Evolutionary conservation across 2,888 invertebrate species (phyloP).

Genomic region (Oligia fasciuncula): DNA sequence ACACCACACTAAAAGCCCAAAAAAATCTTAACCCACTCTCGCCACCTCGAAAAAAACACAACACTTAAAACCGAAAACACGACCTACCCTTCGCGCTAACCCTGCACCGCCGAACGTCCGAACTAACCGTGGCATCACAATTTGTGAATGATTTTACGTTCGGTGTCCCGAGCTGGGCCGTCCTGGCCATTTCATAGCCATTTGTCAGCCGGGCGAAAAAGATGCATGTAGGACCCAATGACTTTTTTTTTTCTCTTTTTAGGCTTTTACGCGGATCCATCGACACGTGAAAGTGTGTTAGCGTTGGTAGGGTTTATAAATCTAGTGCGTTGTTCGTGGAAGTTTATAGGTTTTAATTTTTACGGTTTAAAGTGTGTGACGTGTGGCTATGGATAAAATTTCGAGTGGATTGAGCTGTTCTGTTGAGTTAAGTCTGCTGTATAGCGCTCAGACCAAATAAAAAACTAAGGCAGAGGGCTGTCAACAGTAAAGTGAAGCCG

Average conservation of each 20-base stretch:
- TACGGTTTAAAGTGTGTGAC: slow-evolving; percentile 59
- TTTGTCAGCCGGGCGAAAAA: slow-evolving; percentile 88
- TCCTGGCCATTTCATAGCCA: slow-evolving; percentile 87
- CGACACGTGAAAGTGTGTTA: slow-evolving; percentile 90
- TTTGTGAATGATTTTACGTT: slow-evolving; percentile 89
- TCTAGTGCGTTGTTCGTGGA: slow-evolving; percentile 78
- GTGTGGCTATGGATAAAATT: slow-evolving; percentile 34
- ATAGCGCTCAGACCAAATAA: not conserved
- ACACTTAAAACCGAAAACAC: slow-evolving; percentile 43
- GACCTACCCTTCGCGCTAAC: slow-evolving; percentile 62
- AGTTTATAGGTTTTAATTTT: slow-evolving; percentile 75
- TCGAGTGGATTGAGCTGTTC: slow-evolving; percentile 49
- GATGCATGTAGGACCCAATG: slow-evolving; percentile 84
- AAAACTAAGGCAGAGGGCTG: too few relatives aligned
- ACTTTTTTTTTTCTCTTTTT: slow-evolving; percentile 84
- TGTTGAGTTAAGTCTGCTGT: not conserved
- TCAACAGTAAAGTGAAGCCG: too few relatives aligned
- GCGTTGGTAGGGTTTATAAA: slow-evolving; percentile 87
- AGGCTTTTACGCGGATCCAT: slow-evolving; percentile 89
- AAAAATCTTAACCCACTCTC: slow-evolving; percentile 40
- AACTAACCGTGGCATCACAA: slow-evolving; percentile 86
- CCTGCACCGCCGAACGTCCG: slow-evolving; percentile 56
- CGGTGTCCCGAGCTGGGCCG: slow-evolving; percentile 77
- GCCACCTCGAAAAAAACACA: slow-evolving; percentile 23
- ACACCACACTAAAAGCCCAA: slow-evolving; percentile 32